Base-by-base conservation (phyloP, 2,888 invertebrate genomes). In the Pristionchus maxplancki region DNA sequence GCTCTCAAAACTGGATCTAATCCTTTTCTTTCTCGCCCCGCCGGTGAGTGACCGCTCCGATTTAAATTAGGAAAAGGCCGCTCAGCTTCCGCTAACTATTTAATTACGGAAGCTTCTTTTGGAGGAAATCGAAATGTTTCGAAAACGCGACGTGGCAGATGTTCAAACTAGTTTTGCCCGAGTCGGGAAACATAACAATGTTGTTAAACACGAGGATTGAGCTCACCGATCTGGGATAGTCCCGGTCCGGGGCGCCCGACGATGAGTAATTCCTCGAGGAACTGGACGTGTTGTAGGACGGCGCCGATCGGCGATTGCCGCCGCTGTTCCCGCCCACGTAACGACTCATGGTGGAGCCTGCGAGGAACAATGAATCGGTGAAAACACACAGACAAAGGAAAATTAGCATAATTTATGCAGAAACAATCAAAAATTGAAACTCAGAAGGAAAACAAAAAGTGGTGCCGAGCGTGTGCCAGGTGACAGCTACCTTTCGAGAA, bases 201-300 rank as follows among this genome's bases (percentile, higher is more conserved):
- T 28, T 4, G 34, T 34, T 67, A 9, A 15, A 28, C 62, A 62
- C 11, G 62, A n/a, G n/a, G n/a, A n/a, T n/a, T n/a, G n/a, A n/a
- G 28, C n/a, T 28, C 48, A 40, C 48, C 40, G 82, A 82, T 82
- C 74, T 34, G 24, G 74, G 50, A 20, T 31, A 31, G 31, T 82
- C 82, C 5, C 82, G 82, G 15, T 82, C 82, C 15, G 50, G 17
- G 17, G 28, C 82, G n/a, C 40, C 74, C 17, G 40, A 24, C 8
- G 74, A 74, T 74, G 82, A 82, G 82, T 82, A 82, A 50, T 82
- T 82, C 50, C 82, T 48, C 50, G 82, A 82, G 15, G 82, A 82
- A 1, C 50, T 50, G 50, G 82, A 28, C 28, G n/a, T 28, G 5
- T 82, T 13, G 34, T 48, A 28, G 20, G 82, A 50, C 4, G 28